Percentiles rank a stretch among this genome's conserved stretches.
Conservation (phyloP, 2,113 vertebrate genomes). For the Pituophis catenifer region DNA sequence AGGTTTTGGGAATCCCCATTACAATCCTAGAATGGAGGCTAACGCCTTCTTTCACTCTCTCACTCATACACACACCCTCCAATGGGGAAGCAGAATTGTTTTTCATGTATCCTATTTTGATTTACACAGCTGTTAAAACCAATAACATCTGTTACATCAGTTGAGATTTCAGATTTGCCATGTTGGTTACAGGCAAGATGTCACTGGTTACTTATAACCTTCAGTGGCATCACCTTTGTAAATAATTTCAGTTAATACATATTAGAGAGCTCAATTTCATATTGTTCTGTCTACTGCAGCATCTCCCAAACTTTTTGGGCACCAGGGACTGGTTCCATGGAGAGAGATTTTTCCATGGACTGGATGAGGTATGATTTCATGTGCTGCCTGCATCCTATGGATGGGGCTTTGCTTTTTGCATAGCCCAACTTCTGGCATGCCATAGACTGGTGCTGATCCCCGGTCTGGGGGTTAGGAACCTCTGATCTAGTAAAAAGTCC, state of each 20-base stretch:
- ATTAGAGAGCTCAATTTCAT: not conserved
- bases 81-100: not conserved
- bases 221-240: not conserved
- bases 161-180: not conserved
- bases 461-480: too few relatives aligned
- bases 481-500: too few relatives aligned
- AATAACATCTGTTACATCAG: not conserved
- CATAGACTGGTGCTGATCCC: too few relatives aligned
- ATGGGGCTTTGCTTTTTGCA: too few relatives aligned
- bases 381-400: too few relatives aligned
- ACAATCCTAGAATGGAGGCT: not conserved
- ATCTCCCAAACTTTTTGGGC: too few relatives aligned
- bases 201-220: not conserved
- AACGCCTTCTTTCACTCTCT: not conserved
- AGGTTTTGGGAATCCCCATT: conserved; percentile 6
- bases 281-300: not conserved
- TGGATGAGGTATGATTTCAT: too few relatives aligned
- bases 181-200: not conserved
- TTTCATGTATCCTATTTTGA: not conserved
- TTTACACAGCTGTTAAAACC: not conserved
- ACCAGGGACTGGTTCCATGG: too few relatives aligned
- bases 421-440: too few relatives aligned
- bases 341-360: too few relatives aligned
- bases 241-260: not conserved
- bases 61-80: not conserved